Conservation (phyloP, 2,888 invertebrate species). For the Slavum lentiscoides region DNA sequence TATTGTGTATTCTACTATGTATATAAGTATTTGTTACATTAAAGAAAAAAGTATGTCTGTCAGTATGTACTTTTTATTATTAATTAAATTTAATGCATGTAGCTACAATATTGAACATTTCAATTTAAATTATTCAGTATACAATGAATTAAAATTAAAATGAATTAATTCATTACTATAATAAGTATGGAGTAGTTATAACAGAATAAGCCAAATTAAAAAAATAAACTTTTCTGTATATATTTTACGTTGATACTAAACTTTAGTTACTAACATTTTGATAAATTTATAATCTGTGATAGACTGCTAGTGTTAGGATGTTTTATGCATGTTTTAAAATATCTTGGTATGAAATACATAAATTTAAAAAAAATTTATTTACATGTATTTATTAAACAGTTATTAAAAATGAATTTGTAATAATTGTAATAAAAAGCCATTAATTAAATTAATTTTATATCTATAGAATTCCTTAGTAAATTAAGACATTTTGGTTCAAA, state of each 20-base stretch:
- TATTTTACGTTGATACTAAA: neutral
- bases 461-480: too few relatives aligned
- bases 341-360: neutral
- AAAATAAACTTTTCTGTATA: too few relatives aligned
- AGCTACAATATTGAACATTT: neutral
- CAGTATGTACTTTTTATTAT: neutral
- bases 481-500: neutral
- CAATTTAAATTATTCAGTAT: neutral
- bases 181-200: too few relatives aligned
- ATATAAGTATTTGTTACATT: slow-evolving; percentile 47
- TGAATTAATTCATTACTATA: too few relatives aligned
- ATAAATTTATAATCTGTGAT: neutral
- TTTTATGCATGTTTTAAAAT: slow-evolving; percentile 5
- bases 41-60: slow-evolving; percentile 52
- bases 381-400: too few relatives aligned
- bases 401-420: too few relatives aligned
- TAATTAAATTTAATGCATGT: slow-evolving; percentile 2
- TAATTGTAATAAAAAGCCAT: too few relatives aligned
- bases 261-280: neutral
- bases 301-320: neutral
- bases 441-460: too few relatives aligned
- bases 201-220: too few relatives aligned
- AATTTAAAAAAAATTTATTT: too few relatives aligned
- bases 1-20: slow-evolving; percentile 27
- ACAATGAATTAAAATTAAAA: too few relatives aligned